Percentiles rank a stretch among this genome's conserved stretches.
These are phyloP conservation scores for Drosophila azteca DNA, from an alignment of 1,140 invertebrate genomes.

Conservation along the genomic window DNA sequence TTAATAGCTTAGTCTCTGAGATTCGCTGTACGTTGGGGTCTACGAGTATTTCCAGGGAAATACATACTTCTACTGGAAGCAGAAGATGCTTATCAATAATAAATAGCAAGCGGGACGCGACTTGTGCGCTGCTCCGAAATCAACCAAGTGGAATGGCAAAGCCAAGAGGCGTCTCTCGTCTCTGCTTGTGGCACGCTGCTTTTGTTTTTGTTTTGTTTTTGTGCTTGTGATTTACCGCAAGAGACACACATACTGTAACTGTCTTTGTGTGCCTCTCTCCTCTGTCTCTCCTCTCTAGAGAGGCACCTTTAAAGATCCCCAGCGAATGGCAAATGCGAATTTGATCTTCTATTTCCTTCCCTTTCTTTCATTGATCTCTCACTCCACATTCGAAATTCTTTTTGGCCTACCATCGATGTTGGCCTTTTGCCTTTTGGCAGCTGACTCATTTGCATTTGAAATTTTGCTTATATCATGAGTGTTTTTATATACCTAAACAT, in stretches of 20 bases:
- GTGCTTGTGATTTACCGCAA: constrained; percentile 11
- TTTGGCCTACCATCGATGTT: constrained; percentile 26
- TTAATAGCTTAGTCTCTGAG: constrained; percentile 52
- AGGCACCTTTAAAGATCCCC: no score
- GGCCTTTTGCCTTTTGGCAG: constrained; percentile 4
- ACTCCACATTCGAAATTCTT: constrained; percentile 14
- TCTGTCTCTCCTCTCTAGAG: no score
- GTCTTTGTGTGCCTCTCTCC: background rate
- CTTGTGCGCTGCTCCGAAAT: constrained; percentile 44
- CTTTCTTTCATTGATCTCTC: background rate
- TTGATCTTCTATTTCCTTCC: no score
- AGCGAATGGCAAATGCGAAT: no score
- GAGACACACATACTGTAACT: constrained; percentile 15
- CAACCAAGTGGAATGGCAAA: constrained; percentile 61
- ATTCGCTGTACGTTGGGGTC: constrained; percentile 7
- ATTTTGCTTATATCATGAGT: constrained; percentile 55
- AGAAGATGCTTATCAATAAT: constrained; percentile 63
- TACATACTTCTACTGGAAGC: no score
- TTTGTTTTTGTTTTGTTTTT: constrained; percentile 13
- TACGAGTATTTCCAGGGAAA: no score
- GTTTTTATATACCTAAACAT: background rate
- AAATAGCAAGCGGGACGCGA: constrained; percentile 48
- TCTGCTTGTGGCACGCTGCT: constrained; percentile 18
- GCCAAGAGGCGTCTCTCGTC: constrained; percentile 25
- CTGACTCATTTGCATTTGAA: constrained; percentile 73